Evolutionary conservation across 2,888 invertebrate genomes (phyloP).

Genomic region (Pterostichus madidus): DNA sequence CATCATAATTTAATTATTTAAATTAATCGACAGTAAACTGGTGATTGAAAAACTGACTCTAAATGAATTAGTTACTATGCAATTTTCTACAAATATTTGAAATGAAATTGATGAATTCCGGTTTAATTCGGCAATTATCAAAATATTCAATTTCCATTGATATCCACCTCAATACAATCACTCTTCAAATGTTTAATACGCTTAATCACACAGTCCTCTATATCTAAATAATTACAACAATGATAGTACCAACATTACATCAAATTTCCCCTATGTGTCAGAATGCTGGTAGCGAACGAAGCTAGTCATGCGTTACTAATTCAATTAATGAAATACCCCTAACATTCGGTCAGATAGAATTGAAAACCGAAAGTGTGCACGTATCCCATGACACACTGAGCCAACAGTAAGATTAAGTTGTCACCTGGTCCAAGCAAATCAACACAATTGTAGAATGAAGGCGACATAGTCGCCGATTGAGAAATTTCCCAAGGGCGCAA

Average conservation of each 20-base stretch:
- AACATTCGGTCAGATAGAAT: constrained; percentile 25
- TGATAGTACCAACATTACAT: constrained; percentile 43
- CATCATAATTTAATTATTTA: too few species aligned
- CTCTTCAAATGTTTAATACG: constrained; percentile 32
- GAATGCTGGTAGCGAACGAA: constrained; percentile 28
- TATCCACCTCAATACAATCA: constrained; percentile 3
- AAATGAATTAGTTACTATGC: too few species aligned
- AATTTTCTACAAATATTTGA: too few species aligned
- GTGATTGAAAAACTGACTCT: too few species aligned
- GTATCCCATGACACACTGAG: constrained; percentile 48
- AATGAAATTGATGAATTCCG: not conserved
- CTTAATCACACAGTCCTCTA: constrained; percentile 42
- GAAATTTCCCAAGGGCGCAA: constrained; percentile 17
- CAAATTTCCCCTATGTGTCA: constrained; percentile 44
- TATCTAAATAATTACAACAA: constrained; percentile 54
- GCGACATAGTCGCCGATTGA: not conserved
- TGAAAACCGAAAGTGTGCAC: constrained; percentile 48
- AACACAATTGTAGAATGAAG: constrained; percentile 50
- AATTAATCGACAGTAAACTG: too few species aligned
- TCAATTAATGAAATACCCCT: constrained; percentile 54
- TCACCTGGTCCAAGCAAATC: constrained; percentile 61
- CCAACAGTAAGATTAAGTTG: constrained; percentile 65
- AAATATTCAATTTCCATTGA: constrained; percentile 19
- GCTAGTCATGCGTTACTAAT: constrained; percentile 43
- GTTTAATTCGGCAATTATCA: not conserved